Conservation (phyloP, 1,140 invertebrate species). For the Papilio aristodemus region DNA sequence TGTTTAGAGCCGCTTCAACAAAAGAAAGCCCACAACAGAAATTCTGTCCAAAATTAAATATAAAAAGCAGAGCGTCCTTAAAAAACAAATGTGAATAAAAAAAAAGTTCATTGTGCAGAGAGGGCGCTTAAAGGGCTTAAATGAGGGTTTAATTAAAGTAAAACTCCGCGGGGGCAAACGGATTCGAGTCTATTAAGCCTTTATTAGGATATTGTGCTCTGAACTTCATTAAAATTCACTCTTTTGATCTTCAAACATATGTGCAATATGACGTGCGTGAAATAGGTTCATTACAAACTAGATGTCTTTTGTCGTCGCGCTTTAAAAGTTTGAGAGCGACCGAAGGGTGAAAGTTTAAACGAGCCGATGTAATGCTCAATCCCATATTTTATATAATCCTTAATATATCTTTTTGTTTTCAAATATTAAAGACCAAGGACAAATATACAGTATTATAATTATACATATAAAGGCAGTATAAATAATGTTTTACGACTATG, state of each 20-base stretch:
- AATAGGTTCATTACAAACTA: too few relatives aligned
- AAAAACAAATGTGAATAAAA: constrained; percentile 12
- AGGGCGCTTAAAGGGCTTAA: constrained; percentile 27
- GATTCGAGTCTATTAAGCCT: constrained; percentile 31
- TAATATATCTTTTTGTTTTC: too few relatives aligned
- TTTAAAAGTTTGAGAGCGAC: constrained; percentile 2
- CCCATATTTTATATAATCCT: too few relatives aligned
- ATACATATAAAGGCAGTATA: too few relatives aligned
- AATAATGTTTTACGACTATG: too few relatives aligned
- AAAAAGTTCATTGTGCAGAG: constrained; percentile 22
- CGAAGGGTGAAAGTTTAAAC: too few relatives aligned
- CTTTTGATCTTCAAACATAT: constrained; percentile 26
- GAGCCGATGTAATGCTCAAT: not conserved
- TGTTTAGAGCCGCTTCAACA: not conserved
- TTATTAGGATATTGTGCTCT: constrained; percentile 28
- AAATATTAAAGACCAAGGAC: too few relatives aligned
- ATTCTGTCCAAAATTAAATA: constrained; percentile 6
- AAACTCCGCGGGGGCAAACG: constrained; percentile 23
- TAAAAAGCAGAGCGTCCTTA: constrained; percentile 10
- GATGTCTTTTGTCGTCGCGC: constrained; percentile 7
- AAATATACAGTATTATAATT: too few relatives aligned
- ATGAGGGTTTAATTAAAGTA: constrained; percentile 33
- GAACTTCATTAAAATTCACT: constrained; percentile 27
- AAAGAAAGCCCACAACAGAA: not conserved
- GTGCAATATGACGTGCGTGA: not conserved